A percentile compares a stretch with the other conserved stretches of the same genome.
These are phyloP conservation scores for Centropristis striata DNA, from an alignment of 2,113 vertebrate genomes.

Conservation along the genomic window DNA sequence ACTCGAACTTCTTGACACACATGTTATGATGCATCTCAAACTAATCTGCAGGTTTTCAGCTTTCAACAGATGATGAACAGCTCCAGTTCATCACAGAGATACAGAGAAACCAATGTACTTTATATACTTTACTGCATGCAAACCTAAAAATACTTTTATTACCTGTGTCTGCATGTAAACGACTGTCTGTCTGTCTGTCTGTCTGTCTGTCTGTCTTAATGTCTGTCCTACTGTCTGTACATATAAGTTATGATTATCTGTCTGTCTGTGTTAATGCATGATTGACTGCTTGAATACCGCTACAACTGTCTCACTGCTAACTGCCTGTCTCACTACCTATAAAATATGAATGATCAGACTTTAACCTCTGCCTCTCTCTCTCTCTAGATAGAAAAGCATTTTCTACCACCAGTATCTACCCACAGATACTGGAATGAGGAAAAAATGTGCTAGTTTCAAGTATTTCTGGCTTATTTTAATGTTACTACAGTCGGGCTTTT, in stretches of 20 bases:
- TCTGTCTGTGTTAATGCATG: slow-evolving; percentile 5
- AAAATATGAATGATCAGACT: background rate
- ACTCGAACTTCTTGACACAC: too few relatives aligned
- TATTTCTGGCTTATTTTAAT: too few relatives aligned
- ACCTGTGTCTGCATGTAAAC: background rate
- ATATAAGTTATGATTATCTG: slow-evolving; percentile 25
- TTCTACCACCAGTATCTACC: too few relatives aligned
- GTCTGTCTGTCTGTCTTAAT: background rate
- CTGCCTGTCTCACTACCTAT: slow-evolving; percentile 24
- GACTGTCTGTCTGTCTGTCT: background rate
- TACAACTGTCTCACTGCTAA: slow-evolving; percentile 8
- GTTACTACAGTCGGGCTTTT: too few relatives aligned
- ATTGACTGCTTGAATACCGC: background rate
- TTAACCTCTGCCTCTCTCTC: background rate
- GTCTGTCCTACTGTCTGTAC: slow-evolving; percentile 15
- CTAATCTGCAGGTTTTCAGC: too few relatives aligned
- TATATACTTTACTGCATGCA: too few relatives aligned
- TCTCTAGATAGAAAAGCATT: too few relatives aligned
- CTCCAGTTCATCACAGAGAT: background rate
- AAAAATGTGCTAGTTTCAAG: too few relatives aligned
- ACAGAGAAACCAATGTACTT: background rate
- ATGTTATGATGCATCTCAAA: too few relatives aligned
- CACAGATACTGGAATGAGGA: too few relatives aligned
- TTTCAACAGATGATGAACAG: background rate
- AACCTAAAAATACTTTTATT: background rate